Evolutionary conservation across 2,888 invertebrate species (phyloP), one percentile per base, ranked within the genome.

Genomic region (Anticlea derivata): DNA sequence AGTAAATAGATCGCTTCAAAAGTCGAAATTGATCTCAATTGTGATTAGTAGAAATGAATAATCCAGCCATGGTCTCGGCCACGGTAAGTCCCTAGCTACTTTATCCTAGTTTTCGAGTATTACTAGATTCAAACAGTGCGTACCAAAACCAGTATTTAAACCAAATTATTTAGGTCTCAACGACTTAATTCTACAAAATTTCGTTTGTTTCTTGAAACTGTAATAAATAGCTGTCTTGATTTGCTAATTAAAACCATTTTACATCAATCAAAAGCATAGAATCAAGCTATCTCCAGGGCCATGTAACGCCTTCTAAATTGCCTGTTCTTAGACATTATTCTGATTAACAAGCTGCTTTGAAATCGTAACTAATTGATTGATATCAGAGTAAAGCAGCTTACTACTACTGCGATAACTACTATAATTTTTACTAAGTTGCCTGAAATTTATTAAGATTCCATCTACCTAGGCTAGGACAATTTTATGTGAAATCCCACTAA

Each of bases 51-150:
- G 48, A 12, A 35, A 80, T 78, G 78, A 80, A 75, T 61, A 79
- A 73, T 60, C 67, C 77, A 50, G 80, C 68, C 39, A 91, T 91
- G 89, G 88, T 83, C 68, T 89, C 91, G 13, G 91, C 89, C 41
- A 90, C 89, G 29, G 91, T 90, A 72, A 85, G 88, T 83, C 33
- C 11, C 13, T 44, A 20, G 39, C 24, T 30, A 30, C 8, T 8
- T 5, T 24, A 31, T 8, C 22, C 4, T 38, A n/a, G n/a, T 11
- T n/a, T 12, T 3, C 10, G 12, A 34, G 31, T 12, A 30, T 7
- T 17, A 31, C 11, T n/a, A n/a, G 12, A 27, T 27, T 24, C 23
- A 23, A 31, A 20, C 33, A 33, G 8, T 20, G 4, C n/a, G 5
- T 8, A 33, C 17, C n/a, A n/a, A 17, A 8, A 17, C 8, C n/a